Evolutionary conservation across 1,140 invertebrate species (phyloP).

Genomic region (Camponotus pennsylvanicus): DNA sequence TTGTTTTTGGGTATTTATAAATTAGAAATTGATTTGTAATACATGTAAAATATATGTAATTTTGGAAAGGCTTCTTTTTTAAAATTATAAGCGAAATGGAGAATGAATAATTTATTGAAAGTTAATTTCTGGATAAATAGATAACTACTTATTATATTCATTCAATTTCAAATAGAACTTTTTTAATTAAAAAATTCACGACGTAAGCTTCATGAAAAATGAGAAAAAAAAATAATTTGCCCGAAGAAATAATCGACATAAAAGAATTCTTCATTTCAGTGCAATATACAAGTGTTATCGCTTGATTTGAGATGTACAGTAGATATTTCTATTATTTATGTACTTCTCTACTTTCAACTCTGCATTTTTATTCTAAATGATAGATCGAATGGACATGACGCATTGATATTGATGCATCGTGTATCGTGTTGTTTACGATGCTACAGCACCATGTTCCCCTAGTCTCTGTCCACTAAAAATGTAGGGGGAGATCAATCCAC

Average conservation of each 20-base stretch:
- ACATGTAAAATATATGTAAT: neutral
- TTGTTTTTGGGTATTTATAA: neutral
- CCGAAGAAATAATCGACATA: neutral
- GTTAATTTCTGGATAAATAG: neutral
- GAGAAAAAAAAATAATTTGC: neutral
- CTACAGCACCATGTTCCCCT: constrained; percentile 44
- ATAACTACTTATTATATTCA: neutral
- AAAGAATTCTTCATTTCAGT: neutral
- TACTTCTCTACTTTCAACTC: neutral
- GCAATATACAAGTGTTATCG: neutral
- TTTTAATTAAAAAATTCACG: neutral
- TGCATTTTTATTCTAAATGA: neutral
- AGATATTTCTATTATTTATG: neutral
- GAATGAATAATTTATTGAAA: neutral
- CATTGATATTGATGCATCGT: neutral
- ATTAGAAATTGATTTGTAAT: neutral
- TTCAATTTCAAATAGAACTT: neutral
- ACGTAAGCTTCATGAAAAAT: neutral
- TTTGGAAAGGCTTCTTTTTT: neutral
- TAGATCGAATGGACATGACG: neutral
- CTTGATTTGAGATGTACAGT: neutral
- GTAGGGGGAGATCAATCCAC: constrained; percentile 66
- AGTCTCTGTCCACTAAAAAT: constrained; percentile 70
- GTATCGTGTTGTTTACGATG: neutral
- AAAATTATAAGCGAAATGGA: neutral